These are phyloP conservation scores for Crocidura indochinensis DNA, from an alignment of 2,797 vertebrate genomes.

Conservation along the genomic window DNA sequence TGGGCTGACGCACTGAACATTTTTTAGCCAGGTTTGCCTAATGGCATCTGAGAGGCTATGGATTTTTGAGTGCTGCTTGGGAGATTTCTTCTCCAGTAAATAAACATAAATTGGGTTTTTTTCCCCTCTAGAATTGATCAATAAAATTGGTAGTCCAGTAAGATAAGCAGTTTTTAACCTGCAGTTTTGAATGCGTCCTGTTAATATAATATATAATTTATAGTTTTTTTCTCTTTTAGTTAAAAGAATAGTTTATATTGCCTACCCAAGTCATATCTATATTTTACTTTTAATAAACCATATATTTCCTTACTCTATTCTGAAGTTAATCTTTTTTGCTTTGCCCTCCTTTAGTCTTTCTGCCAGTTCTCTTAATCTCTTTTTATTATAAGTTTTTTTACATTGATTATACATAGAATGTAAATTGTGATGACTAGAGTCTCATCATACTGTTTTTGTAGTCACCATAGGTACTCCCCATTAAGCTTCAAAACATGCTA, in stretches of 20 bases:
- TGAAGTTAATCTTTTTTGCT: constrained; percentile 41
- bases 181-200: constrained; percentile 16
- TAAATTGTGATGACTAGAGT: not conserved
- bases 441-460: constrained; percentile 46
- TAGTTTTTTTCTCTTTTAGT: constrained; percentile 3
- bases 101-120: not conserved
- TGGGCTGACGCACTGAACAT: too few relatives aligned
- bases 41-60: too few relatives aligned
- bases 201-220: constrained; percentile 3
- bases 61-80: too few relatives aligned
- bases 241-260: constrained; percentile 31
- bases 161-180: not conserved
- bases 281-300: constrained; percentile 48
- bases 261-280: constrained; percentile 10
- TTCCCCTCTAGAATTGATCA: constrained; percentile 41
- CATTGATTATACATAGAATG: not conserved
- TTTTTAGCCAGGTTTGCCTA: too few relatives aligned
- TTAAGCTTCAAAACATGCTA: constrained; percentile 33
- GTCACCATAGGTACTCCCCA: not conserved
- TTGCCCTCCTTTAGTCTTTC: constrained; percentile 36
- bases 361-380: not conserved
- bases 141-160: constrained; percentile 38
- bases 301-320: constrained; percentile 53
- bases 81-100: too few relatives aligned
- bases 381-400: constrained; percentile 11